phyloP scores from a whole-genome alignment of 2,797 vertebrate species.

The Hippocampus kuda region DNA sequence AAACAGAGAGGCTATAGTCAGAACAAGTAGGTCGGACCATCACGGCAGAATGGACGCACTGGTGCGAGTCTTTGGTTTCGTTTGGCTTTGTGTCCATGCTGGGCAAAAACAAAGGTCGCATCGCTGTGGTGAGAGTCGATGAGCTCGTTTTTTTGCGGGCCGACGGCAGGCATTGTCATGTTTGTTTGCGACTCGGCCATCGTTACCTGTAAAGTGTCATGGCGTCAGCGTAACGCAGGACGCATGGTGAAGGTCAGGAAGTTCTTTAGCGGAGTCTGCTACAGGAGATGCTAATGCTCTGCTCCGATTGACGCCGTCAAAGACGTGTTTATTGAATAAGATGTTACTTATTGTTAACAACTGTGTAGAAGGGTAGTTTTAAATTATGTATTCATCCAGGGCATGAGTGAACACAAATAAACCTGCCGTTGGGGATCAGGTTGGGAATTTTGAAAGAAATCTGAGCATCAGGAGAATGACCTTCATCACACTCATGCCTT shows the following conservation, averaged over 20 bases:
- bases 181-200: conserved; percentile 20
- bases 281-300: too few species aligned
- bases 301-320: too few species aligned
- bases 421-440: too few species aligned
- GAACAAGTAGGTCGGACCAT: background rate
- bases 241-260: conserved; percentile 48
- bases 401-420: too few species aligned
- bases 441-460: too few species aligned
- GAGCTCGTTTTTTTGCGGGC: conserved; percentile 3
- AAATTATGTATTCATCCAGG: too few species aligned
- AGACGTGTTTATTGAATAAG: too few species aligned
- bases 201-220: conserved; percentile 42
- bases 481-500: too few species aligned
- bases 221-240: conserved; percentile 43
- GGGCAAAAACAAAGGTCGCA: conserved; percentile 17
- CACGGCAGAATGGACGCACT: background rate
- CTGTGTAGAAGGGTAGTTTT: too few species aligned
- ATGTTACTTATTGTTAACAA: too few species aligned
- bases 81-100: conserved; percentile 20
- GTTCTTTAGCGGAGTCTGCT: too few species aligned
- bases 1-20: conserved; percentile 17
- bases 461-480: too few species aligned
- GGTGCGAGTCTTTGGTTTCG: conserved; percentile 12
- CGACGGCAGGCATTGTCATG: background rate
- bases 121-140: conserved; percentile 12